Evolutionary conservation across 92 coral and sea anemone genomes (phyloP), one percentile per base, ranked within the genome.

Genomic region (Chrysogorgia sp.): DNA sequence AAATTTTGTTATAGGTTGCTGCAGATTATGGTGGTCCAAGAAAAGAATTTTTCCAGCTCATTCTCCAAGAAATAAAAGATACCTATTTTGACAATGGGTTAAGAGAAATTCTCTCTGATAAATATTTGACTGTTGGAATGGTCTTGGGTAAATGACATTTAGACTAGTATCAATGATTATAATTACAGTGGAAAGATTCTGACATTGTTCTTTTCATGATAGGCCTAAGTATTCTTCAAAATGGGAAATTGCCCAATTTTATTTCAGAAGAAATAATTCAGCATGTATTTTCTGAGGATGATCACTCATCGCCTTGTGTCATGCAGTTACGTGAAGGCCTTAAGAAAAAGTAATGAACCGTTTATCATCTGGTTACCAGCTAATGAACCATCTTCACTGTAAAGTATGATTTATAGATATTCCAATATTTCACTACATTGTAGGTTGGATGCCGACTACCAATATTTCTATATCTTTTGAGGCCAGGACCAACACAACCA

Each of bases 221-320:
- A 81, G 81, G 71, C 48, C 78, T 81, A 49, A 70, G 85, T 59
- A 81, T 81, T 71, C 61, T 81, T 47, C 86, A 81, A 65, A 75
- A 82, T 75, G 86, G 86, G 10, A 74, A 82, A 52, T 31, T 82
- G 20, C 82, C 86, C n/a, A 33, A 35, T 71, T 82, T 82, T 31
- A 60, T 82, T 30, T 59, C 76, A 22, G 86, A 75, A 63, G 76
- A 31, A 30, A 57, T 31, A 52, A 81, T 75, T 57, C 64, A 82
- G 75, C 71, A 66, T 60, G 26, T 82, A 43, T 75, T 82, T 71
- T 75, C 65, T 61, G 29, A 25, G 40, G 75, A 45, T 25, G 40
- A 63, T 43, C 82, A 71, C 25, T 75, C 82, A 49, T 74, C 49
- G 48, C 82, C 86, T 43, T 83, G 86, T 62, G 33, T 83, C 10